These are phyloP conservation scores for Ditylenchus weischeri DNA, from an alignment of 2,888 invertebrate genomes.

Conservation along the genomic window DNA sequence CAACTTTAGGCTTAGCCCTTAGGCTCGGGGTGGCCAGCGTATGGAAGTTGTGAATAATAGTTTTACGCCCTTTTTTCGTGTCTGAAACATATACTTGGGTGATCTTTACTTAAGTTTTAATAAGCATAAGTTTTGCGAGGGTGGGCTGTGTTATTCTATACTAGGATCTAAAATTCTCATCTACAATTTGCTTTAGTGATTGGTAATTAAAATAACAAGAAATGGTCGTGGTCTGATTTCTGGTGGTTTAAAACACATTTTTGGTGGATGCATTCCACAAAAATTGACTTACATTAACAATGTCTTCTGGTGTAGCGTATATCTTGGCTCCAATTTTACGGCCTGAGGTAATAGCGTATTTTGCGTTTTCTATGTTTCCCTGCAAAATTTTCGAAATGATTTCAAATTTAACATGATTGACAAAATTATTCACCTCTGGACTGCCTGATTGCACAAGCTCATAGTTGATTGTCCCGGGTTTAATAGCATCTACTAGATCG, in stretches of 20 bases:
- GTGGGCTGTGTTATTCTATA: too few species aligned
- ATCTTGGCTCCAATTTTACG: slow-evolving; percentile 94
- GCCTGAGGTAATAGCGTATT: slow-evolving; percentile 96
- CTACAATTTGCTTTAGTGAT: too few species aligned
- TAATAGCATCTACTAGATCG: slow-evolving; percentile 92
- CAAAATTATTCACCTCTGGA: slow-evolving; percentile 29
- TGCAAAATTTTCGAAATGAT: slow-evolving; percentile 18
- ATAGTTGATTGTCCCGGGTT: slow-evolving; percentile 90
- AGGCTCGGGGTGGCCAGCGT: too few species aligned
- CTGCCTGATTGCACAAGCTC: slow-evolving; percentile 72
- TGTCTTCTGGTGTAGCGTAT: slow-evolving; percentile 96
- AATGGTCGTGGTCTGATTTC: too few species aligned
- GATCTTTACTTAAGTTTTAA: too few species aligned
- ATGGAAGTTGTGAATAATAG: too few species aligned
- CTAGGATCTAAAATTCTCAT: too few species aligned
- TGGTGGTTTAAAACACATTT: neutral
- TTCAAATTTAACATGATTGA: neutral
- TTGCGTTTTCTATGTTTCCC: slow-evolving; percentile 77
- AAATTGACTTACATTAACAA: slow-evolving; percentile 70
- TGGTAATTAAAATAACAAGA: too few species aligned
- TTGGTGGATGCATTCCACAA: neutral
- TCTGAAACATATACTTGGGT: too few species aligned
- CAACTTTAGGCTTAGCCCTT: too few species aligned
- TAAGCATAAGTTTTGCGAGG: too few species aligned
- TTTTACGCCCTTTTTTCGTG: too few species aligned